Percentiles rank a stretch among this genome's conserved stretches.
Evolutionary conservation across 2,888 invertebrate genomes (phyloP).

Genomic region (Diarsia dahlii): DNA sequence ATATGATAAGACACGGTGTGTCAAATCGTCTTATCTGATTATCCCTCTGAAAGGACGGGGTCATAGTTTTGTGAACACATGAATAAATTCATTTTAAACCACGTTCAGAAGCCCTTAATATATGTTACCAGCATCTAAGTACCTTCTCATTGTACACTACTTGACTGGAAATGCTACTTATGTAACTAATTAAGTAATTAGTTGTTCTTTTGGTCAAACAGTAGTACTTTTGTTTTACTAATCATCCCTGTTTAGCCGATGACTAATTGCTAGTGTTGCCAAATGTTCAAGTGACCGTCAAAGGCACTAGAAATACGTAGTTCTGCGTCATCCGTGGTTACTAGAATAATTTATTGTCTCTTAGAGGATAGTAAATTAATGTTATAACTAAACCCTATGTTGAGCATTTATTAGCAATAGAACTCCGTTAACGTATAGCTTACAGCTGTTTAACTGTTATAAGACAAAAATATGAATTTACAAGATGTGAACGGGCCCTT

Average conservation of each 20-base stretch:
- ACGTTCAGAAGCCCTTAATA: not conserved
- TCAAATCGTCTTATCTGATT: not conserved
- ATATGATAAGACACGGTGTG: not conserved
- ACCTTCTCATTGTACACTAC: not conserved
- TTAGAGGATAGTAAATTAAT: not conserved
- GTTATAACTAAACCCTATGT: not conserved
- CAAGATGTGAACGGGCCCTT: no score
- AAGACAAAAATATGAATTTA: no score
- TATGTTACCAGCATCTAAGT: conserved; percentile 16
- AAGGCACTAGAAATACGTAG: conserved; percentile 13
- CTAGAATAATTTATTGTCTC: not conserved
- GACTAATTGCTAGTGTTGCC: conserved; percentile 67
- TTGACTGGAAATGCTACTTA: conserved; percentile 18
- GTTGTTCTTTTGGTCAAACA: conserved; percentile 41
- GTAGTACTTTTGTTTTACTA: conserved; percentile 47
- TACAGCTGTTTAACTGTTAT: no score
- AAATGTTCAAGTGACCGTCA: conserved; percentile 37
- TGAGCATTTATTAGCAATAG: not conserved
- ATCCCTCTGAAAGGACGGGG: not conserved
- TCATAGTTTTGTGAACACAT: not conserved
- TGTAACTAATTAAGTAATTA: conserved; percentile 32
- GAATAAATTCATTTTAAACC: no score
- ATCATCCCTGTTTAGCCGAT: conserved; percentile 66
- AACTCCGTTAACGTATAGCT: no score
- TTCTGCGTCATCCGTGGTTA: conserved; percentile 1